These are phyloP conservation scores for Acrobasis suavella DNA, from an alignment of 2,888 invertebrate species.

Conservation along the genomic window DNA sequence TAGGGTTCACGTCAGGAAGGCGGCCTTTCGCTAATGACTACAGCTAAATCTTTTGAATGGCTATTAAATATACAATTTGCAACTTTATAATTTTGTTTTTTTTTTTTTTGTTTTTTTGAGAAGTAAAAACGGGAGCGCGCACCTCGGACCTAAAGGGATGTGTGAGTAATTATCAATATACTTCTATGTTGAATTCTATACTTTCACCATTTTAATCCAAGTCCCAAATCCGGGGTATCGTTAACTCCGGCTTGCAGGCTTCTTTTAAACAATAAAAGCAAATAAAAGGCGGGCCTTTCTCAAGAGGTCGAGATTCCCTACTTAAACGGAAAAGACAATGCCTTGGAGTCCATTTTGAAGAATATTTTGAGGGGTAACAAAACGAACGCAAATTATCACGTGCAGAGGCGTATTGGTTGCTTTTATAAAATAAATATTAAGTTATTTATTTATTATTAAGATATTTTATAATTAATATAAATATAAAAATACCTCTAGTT, in stretches of 20 bases:
- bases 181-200: background rate
- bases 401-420: background rate
- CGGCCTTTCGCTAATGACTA: too few species aligned
- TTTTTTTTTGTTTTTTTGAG: too few species aligned
- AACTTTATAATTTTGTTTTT: too few species aligned
- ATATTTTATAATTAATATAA: too few species aligned
- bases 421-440: background rate
- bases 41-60: too few species aligned
- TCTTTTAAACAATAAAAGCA: constrained; percentile 63
- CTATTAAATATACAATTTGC: too few species aligned
- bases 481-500: too few species aligned
- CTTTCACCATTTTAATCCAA: background rate
- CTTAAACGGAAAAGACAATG: constrained; percentile 53
- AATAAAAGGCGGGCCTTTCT: constrained; percentile 43
- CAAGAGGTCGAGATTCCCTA: constrained; percentile 24
- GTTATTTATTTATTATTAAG: too few species aligned
- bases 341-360: constrained; percentile 15
- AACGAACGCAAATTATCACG: background rate
- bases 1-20: too few species aligned
- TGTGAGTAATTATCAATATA: too few species aligned
- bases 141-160: too few species aligned
- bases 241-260: constrained; percentile 55
- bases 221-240: constrained; percentile 47
- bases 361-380: background rate
- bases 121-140: too few species aligned